phyloP scores from a whole-genome alignment of 2,888 invertebrate genomes.

The Cyclophora albipunctata region DNA sequence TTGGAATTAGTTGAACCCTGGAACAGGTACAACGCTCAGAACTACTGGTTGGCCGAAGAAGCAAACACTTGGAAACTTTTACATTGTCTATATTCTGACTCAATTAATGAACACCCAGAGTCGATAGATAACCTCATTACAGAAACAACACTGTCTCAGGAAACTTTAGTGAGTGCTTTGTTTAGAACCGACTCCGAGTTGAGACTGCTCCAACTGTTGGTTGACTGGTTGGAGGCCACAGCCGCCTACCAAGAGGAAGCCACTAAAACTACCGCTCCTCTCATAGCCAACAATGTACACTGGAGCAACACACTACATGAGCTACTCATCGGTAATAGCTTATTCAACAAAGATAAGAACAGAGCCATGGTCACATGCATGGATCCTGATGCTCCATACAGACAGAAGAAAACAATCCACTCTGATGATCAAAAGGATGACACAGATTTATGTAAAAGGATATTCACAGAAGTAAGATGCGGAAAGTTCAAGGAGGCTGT shows the following conservation, averaged over 20 bases:
- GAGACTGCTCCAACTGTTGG: constrained; percentile 86
- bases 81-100: constrained; percentile 87
- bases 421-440: constrained; percentile 90
- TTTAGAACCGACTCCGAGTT: constrained; percentile 72
- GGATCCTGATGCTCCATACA: constrained; percentile 92
- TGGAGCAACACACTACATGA: constrained; percentile 95
- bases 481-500: constrained; percentile 91
- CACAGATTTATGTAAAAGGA: constrained; percentile 67
- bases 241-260: constrained; percentile 86
- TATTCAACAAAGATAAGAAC: constrained; percentile 63
- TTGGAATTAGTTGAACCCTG: constrained; percentile 70
- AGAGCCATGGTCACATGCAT: constrained; percentile 77
- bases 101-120: constrained; percentile 77
- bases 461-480: constrained; percentile 87
- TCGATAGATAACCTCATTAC: constrained; percentile 63
- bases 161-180: constrained; percentile 51
- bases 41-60: constrained; percentile 84
- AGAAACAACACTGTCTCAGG: constrained; percentile 55
- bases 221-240: constrained; percentile 94
- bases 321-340: constrained; percentile 70
- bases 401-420: constrained; percentile 86
- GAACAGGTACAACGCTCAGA: constrained; percentile 64
- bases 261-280: constrained; percentile 57
- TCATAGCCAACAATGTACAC: constrained; percentile 79
- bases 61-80: constrained; percentile 92